Conservation (phyloP, 2,797 vertebrate species). For the Mergus octosetaceus region DNA sequence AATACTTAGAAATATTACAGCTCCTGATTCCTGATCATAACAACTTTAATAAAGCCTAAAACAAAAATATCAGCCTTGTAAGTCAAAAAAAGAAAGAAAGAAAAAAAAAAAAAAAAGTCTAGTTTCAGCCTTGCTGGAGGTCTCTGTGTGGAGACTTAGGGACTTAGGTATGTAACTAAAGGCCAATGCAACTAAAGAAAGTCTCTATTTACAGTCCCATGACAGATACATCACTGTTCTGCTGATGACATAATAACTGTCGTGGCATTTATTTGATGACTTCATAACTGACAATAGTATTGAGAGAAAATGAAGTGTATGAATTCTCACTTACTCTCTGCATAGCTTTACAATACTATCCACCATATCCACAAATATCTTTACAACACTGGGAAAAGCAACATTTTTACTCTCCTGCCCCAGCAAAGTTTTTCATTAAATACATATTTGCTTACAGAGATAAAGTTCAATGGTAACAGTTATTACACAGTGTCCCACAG, state of each 20-base stretch:
- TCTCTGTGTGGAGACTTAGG: not conserved
- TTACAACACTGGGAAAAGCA: not conserved
- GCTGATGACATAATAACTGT: not conserved
- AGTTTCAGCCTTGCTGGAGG: not conserved
- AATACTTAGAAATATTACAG: not conserved
- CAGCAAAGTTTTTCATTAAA: conserved; percentile 33
- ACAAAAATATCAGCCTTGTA: not conserved
- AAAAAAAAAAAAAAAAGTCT: not conserved
- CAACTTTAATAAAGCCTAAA: not conserved
- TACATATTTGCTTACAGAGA: conserved; percentile 40
- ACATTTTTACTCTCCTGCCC: not conserved
- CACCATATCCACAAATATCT: not conserved
- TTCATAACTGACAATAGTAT: not conserved
- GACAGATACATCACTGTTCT: not conserved
- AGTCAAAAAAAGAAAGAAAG: not conserved
- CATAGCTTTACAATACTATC: not conserved
- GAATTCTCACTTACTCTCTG: not conserved
- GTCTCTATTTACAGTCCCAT: not conserved
- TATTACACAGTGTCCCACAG: conserved; percentile 34
- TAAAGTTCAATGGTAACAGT: conserved; percentile 19
- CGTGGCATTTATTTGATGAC: not conserved
- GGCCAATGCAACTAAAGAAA: not conserved
- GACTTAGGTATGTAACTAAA: not conserved
- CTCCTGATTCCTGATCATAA: not conserved
- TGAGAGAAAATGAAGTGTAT: not conserved